Evolutionary conservation across 1,140 invertebrate species (phyloP), one percentile per base, ranked within the genome.

Genomic region (Laodelphax striatellus): DNA sequence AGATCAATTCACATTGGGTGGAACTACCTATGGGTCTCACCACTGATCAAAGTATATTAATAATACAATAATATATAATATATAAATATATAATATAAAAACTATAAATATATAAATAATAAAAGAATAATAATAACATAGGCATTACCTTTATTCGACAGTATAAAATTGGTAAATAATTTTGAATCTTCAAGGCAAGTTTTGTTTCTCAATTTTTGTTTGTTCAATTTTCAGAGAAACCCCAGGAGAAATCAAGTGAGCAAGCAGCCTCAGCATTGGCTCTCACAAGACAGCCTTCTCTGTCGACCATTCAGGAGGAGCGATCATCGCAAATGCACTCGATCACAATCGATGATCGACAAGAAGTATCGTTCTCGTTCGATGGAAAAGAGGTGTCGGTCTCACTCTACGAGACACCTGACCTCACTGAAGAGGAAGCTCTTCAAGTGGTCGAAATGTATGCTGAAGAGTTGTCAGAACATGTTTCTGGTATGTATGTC

Each of bases 381-480:
- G 91, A 93, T 69, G 91, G 91, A 6, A 92, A 90, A 75, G 90
- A 93, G 75, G 87, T 93, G 0, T 92, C 90, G 0, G 87, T 94
- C 0, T 92, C 89, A 8, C 73, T 94, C 1, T 94, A 93, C 69
- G 90, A 94, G 77, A 94, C 91, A 1, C 90, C 90, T 1, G 91
- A 94, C 75, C 76, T 94, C 14, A 93, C 90, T 0, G 89, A 93
- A 75, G 88, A 92, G 71, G 90, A 94, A 76, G 91, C 90, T 0
- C 74, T 92, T 13, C 86, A 93, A 73, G 91, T 94, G 67, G 85
- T 93, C 0, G 90, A 94, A 77, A 92, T 93, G 88, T 94, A 93
- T 73, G 90, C 90, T 0, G 89, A 94, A 70, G 88, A 94, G 72
- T 77, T 92, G 52, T 92, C 90, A 0, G 90, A 93, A 75, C 87